phyloP scores from a whole-genome alignment of 1,140 invertebrate species.

The Drosophila mojavensis region DNA sequence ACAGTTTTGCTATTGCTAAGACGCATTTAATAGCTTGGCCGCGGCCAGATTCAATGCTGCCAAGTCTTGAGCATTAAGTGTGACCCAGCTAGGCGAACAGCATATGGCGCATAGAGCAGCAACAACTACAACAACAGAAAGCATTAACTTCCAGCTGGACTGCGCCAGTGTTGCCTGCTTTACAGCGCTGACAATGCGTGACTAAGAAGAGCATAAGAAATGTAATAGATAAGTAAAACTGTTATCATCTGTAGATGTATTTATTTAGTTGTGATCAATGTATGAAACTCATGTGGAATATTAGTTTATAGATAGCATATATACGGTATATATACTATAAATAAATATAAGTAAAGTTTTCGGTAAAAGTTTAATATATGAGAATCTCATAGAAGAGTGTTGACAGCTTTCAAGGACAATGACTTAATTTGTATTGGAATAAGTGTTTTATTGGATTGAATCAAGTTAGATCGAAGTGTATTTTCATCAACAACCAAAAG shows the following conservation, averaged over 20 bases:
- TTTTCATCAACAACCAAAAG: no score
- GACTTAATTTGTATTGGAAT: no score
- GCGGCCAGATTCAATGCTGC: slow-evolving; percentile 34
- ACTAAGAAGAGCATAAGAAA: not conserved
- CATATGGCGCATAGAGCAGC: not conserved
- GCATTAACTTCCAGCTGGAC: slow-evolving; percentile 11
- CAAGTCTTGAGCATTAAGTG: slow-evolving; percentile 14
- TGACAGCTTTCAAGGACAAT: no score
- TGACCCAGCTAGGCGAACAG: slow-evolving; percentile 9
- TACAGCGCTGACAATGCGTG: not conserved
- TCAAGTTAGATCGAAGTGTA: no score
- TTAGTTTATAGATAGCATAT: no score
- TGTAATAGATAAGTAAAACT: not conserved
- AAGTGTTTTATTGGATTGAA: no score
- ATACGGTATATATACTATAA: no score
- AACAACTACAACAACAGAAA: not conserved
- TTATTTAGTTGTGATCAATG: no score
- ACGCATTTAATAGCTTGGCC: slow-evolving; percentile 48
- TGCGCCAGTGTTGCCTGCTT: slow-evolving; percentile 33
- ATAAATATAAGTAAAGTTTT: no score
- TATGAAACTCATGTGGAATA: no score
- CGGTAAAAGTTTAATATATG: not conserved
- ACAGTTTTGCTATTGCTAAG: slow-evolving; percentile 44
- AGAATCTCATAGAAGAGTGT: not conserved
- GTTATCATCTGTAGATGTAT: no score